These are phyloP conservation scores for Drosophila equinoxialis DNA, from an alignment of 1,140 invertebrate species.

Conservation along the genomic window DNA sequence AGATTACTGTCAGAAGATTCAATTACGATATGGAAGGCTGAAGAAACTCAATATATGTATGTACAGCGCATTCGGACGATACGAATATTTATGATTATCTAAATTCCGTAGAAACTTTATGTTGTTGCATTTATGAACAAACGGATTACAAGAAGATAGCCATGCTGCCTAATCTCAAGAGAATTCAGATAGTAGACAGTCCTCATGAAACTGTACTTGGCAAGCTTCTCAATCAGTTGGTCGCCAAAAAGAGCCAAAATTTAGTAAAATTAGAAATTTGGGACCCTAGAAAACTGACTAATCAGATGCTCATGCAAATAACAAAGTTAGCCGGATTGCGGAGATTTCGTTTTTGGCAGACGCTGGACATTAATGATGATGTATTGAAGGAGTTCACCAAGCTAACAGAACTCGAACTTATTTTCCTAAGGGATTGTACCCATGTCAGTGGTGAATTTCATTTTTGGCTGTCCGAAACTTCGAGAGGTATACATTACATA, in stretches of 20 bases:
- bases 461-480: constrained; percentile 38
- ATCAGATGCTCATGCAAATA: not conserved
- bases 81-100: not conserved
- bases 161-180: constrained; percentile 43
- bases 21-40: not conserved
- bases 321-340: constrained; percentile 25
- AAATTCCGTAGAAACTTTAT: not conserved
- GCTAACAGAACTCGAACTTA: constrained; percentile 27
- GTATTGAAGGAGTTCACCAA: not conserved
- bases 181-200: not conserved
- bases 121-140: not conserved
- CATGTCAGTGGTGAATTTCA: constrained; percentile 13
- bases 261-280: constrained; percentile 37
- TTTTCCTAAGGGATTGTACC: constrained; percentile 11
- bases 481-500: not conserved
- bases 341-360: constrained; percentile 1
- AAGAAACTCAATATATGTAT: constrained; percentile 49
- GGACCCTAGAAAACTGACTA: not conserved
- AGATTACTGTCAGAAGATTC: not conserved
- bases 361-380: not conserved
- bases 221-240: constrained; percentile 29
- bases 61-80: not conserved
- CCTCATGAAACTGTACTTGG: too few species aligned
- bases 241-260: constrained; percentile 17
- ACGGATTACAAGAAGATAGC: constrained; percentile 36